These are phyloP conservation scores for Temnothorax ravouxi DNA, from an alignment of 2,888 invertebrate species.

Conservation along the genomic window DNA sequence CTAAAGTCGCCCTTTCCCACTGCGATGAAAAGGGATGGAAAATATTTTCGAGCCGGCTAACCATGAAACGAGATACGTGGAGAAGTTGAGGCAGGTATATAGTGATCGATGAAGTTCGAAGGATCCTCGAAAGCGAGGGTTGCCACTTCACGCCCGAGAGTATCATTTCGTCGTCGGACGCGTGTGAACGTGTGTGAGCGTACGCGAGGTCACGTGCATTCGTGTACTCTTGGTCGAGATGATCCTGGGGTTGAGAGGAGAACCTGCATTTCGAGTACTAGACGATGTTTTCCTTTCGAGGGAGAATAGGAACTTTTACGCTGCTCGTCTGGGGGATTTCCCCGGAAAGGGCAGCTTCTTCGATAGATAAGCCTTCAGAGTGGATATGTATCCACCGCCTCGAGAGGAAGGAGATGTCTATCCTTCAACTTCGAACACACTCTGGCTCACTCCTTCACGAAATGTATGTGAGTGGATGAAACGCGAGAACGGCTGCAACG, in stretches of 20 bases:
- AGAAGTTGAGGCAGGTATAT: slow-evolving; percentile 57
- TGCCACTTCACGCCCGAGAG: slow-evolving; percentile 38
- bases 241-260: slow-evolving; percentile 38
- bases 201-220: slow-evolving; percentile 34
- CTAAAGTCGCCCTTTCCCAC: slow-evolving; percentile 36
- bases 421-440: slow-evolving; percentile 58
- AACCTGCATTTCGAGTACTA: slow-evolving; percentile 41
- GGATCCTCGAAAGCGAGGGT: slow-evolving; percentile 58
- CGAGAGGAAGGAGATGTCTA: slow-evolving; percentile 49
- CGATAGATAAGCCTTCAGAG: slow-evolving; percentile 53
- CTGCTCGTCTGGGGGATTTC: slow-evolving; percentile 68
- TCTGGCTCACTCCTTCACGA: slow-evolving; percentile 50
- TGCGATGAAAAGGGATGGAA: slow-evolving; percentile 61
- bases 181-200: slow-evolving; percentile 11
- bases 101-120: slow-evolving; percentile 75
- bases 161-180: slow-evolving; percentile 34
- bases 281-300: slow-evolving; percentile 64
- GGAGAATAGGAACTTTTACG: slow-evolving; percentile 72
- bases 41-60: slow-evolving; percentile 76
- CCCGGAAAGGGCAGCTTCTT: slow-evolving; percentile 25
- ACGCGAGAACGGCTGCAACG: slow-evolving; percentile 20
- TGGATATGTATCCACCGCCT: slow-evolving; percentile 50
- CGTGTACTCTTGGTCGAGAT: slow-evolving; percentile 35
- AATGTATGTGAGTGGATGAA: slow-evolving; percentile 61
- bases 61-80: slow-evolving; percentile 80